Base-by-base conservation (phyloP, 1,140 invertebrate species). In the Zaprionus ornatus region DNA sequence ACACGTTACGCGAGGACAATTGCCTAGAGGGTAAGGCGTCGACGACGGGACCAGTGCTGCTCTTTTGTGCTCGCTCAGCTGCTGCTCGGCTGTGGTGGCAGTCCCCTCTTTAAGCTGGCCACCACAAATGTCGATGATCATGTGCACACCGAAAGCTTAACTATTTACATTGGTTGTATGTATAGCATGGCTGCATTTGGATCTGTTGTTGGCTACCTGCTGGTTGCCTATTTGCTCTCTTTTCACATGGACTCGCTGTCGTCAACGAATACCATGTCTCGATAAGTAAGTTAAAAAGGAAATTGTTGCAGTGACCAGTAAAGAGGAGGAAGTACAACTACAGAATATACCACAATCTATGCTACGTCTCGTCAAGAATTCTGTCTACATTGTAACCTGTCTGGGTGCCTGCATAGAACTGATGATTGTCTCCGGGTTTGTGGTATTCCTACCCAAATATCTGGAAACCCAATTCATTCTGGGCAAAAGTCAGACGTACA, bases 361-460 rank as follows among this genome's bases (percentile, higher is more conserved):
- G 95, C 96, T 97, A 95, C 95, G 97, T 12, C 93, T 99, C 10
- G 95, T 97, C 13, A 97, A 96, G 91, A 99, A 99, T 93, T 97
- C 97, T 2, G 95, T 98, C 13, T 99, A 98, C 93, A 96, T 98
- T 48, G 95, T 98, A 13, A 98, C 98, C 13, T 98, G 97, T 87
- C 94, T 99, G 25, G 98, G 97, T 45, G 97, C 98, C 48, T 98
- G 98, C 90, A 98, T 98, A 97, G 98, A 99, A 92, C 94, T 99
- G 12, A 97, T 98, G 84, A 99, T 99, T 57, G 97, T 99, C 1
- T 98, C 97, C 56, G 97, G 97, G 4, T 99, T 99, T 93, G 96
- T 98, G 7, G 97, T 98, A 1, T 99, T 99, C 93, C 94, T 99
- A 62, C 98, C 98, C 15, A 99, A 99, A 93, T 99, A 99, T 91